These are phyloP conservation scores for Micropterix aruncella DNA, from an alignment of 2,888 invertebrate species.

Conservation along the genomic window DNA sequence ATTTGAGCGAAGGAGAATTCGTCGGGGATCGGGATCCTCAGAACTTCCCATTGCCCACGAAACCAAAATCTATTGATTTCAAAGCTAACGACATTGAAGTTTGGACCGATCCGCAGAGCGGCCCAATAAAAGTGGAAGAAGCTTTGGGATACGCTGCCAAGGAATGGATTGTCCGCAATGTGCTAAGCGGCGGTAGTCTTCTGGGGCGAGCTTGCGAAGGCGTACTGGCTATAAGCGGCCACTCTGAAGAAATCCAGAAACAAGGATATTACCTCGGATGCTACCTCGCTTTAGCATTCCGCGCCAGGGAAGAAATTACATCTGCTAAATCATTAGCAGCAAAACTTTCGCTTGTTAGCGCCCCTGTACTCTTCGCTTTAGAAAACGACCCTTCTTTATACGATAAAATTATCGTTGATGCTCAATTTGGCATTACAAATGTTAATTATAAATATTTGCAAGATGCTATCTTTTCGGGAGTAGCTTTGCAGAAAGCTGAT, in stretches of 20 bases:
- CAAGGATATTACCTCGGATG: slow-evolving; percentile 67
- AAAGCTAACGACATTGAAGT: no score
- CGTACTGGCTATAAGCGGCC: slow-evolving; percentile 60
- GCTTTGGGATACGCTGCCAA: slow-evolving; percentile 41
- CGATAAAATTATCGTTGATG: no score
- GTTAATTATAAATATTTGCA: no score
- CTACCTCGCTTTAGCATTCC: slow-evolving; percentile 70
- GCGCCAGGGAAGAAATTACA: slow-evolving; percentile 33
- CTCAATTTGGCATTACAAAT: background rate
- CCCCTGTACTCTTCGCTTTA: slow-evolving; percentile 72
- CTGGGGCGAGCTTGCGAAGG: slow-evolving; percentile 69
- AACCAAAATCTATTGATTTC: slow-evolving; percentile 27
- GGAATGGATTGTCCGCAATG: slow-evolving; percentile 60
- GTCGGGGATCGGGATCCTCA: slow-evolving; percentile 58
- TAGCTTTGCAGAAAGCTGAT: no score
- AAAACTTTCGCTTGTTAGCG: slow-evolving; percentile 56
- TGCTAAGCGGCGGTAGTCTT: slow-evolving; percentile 50
- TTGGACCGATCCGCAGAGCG: slow-evolving; percentile 4
- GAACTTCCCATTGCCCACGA: slow-evolving; percentile 57
- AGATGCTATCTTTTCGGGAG: no score
- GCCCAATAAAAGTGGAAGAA: slow-evolving; percentile 20
- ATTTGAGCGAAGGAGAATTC: slow-evolving; percentile 74
- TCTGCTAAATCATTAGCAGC: slow-evolving; percentile 42
- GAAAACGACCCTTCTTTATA: slow-evolving; percentile 64
- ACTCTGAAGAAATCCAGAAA: slow-evolving; percentile 48